Evolutionary conservation across 2,888 invertebrate species (phyloP).

Genomic region (Ennomos erosarius): DNA sequence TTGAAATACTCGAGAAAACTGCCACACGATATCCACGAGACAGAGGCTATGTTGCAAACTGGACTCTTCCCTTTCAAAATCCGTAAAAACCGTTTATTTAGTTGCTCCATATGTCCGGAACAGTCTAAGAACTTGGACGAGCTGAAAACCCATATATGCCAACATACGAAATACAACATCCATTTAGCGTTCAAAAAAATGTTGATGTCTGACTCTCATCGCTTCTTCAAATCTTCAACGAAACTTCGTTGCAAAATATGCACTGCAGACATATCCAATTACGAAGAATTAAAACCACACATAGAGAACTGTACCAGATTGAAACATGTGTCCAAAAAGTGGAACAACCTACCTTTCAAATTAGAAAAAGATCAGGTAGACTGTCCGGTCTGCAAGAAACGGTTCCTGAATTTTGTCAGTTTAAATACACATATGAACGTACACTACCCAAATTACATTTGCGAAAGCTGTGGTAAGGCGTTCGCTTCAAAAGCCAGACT

Average conservation of each 20-base stretch:
- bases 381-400: constrained; percentile 74
- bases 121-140: constrained; percentile 62
- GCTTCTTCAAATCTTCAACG: constrained; percentile 57
- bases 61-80: constrained; percentile 78
- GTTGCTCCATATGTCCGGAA: constrained; percentile 68
- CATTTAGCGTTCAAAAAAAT: constrained; percentile 72
- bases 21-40: constrained; percentile 55
- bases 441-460: constrained; percentile 80
- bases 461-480: constrained; percentile 81
- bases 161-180: constrained; percentile 63
- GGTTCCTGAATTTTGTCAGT: constrained; percentile 72
- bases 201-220: constrained; percentile 63
- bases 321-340: constrained; percentile 50
- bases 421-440: constrained; percentile 82
- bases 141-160: constrained; percentile 59
- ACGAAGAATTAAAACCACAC: constrained; percentile 61
- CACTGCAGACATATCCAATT: constrained; percentile 60
- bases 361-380: constrained; percentile 76
- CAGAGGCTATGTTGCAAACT: constrained; percentile 58
- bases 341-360: constrained; percentile 74
- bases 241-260: constrained; percentile 71
- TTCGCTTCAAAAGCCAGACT: constrained; percentile 81
- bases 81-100: constrained; percentile 57
- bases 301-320: constrained; percentile 61
- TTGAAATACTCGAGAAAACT: constrained; percentile 52